These are phyloP conservation scores for Corythornis cristatus DNA, from an alignment of 2,113 vertebrate genomes.

Conservation along the genomic window DNA sequence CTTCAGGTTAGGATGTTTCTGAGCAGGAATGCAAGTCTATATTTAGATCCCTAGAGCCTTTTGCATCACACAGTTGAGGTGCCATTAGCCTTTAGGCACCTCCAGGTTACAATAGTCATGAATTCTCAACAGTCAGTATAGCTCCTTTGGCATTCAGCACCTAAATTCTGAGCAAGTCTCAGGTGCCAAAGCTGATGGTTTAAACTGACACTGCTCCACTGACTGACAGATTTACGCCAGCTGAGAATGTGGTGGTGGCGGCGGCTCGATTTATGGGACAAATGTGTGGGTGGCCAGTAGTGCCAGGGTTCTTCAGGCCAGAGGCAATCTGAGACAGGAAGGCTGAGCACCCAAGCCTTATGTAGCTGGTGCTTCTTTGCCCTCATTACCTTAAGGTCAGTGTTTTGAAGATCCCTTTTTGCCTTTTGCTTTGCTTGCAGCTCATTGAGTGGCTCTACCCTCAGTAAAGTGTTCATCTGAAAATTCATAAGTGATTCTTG, in stretches of 20 bases:
- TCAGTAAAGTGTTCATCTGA: background rate
- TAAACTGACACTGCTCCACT: slow-evolving; percentile 32
- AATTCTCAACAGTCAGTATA: slow-evolving; percentile 42
- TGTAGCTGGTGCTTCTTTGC: background rate
- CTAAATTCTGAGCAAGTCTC: background rate
- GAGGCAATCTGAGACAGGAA: background rate
- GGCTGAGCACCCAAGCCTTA: background rate
- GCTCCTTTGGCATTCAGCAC: background rate
- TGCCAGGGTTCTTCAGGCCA: background rate
- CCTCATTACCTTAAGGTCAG: background rate
- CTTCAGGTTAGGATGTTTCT: slow-evolving; percentile 16
- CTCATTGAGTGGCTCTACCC: background rate
- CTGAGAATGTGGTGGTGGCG: slow-evolving; percentile 7
- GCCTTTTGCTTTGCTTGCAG: background rate
- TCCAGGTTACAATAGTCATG: slow-evolving; percentile 41
- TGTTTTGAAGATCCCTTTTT: background rate
- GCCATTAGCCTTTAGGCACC: slow-evolving; percentile 60
- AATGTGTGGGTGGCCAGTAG: background rate
- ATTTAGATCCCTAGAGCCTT: slow-evolving; percentile 43
- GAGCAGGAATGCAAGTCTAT: slow-evolving; percentile 20
- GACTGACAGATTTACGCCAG: background rate
- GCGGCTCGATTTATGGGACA: background rate
- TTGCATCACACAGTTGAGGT: slow-evolving; percentile 25
- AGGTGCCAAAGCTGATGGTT: slow-evolving; percentile 42
- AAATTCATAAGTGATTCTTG: background rate